Conservation (phyloP, 2,888 invertebrate genomes). For the Bursaphelenchus okinawaensis region DNA sequence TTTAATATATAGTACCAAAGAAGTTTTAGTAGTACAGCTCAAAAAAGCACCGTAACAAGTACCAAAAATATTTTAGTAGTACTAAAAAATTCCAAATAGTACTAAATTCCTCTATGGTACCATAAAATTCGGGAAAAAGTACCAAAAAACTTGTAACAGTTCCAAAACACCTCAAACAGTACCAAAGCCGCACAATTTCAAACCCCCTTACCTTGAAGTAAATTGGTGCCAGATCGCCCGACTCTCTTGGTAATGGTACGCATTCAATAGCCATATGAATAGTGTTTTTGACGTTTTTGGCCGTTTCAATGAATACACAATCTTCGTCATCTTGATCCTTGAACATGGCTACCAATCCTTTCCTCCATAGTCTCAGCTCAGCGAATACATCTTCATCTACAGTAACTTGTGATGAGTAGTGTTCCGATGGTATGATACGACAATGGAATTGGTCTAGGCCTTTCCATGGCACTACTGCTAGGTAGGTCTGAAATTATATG, state of each 20-base stretch:
- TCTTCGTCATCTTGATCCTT: slow-evolving; percentile 64
- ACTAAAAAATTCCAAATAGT: too few relatives aligned
- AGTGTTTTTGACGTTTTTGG: slow-evolving; percentile 69
- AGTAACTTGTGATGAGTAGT: slow-evolving; percentile 73
- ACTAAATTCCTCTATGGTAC: too few relatives aligned
- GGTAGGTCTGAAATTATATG: slow-evolving; percentile 64
- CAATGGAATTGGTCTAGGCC: slow-evolving; percentile 80
- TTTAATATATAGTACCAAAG: too few relatives aligned
- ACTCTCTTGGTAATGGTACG: slow-evolving; percentile 76
- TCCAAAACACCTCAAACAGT: too few relatives aligned
- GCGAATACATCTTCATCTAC: slow-evolving; percentile 83
- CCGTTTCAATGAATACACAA: slow-evolving; percentile 80
- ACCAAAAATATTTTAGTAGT: too few relatives aligned
- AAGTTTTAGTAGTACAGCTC: too few relatives aligned
- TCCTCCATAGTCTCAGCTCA: slow-evolving; percentile 76
- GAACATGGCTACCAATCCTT: slow-evolving; percentile 75
- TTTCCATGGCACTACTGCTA: slow-evolving; percentile 74
- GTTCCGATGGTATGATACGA: slow-evolving; percentile 76
- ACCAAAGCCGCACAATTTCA: too few relatives aligned
- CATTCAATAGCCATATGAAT: slow-evolving; percentile 85
- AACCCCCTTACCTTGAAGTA: slow-evolving; percentile 80
- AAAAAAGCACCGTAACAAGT: too few relatives aligned
- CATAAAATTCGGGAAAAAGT: too few relatives aligned
- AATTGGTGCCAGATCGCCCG: slow-evolving; percentile 82
- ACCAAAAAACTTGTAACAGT: too few relatives aligned